These are phyloP conservation scores for Colistium nudipinnis DNA, from an alignment of 2,113 vertebrate genomes.

Conservation along the genomic window DNA sequence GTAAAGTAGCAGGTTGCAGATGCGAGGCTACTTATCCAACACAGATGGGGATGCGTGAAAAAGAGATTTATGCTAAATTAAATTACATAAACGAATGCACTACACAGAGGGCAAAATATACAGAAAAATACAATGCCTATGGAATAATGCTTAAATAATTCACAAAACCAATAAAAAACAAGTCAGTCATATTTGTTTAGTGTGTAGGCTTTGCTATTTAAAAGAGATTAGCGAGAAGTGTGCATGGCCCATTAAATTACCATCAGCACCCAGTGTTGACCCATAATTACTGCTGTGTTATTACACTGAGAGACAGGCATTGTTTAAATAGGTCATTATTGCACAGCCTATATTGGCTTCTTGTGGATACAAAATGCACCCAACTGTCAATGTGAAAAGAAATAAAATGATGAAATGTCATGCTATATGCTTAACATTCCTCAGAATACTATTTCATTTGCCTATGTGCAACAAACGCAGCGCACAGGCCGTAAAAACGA, in stretches of 20 bases:
- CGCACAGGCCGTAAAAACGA: background rate
- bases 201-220: slow-evolving; percentile 32
- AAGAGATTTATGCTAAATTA: too few relatives aligned
- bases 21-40: background rate
- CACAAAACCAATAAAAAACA: too few relatives aligned
- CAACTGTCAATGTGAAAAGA: background rate
- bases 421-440: background rate
- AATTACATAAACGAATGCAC: background rate
- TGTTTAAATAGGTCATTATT: background rate
- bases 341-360: background rate
- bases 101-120: too few relatives aligned
- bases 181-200: too few relatives aligned
- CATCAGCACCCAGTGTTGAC: slow-evolving; percentile 30
- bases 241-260: slow-evolving; percentile 37
- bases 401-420: background rate
- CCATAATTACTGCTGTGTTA: slow-evolving; percentile 24
- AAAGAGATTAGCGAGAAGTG: slow-evolving; percentile 34
- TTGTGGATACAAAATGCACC: background rate
- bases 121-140: too few relatives aligned
- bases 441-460: background rate
- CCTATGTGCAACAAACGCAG: background rate
- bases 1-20: background rate
- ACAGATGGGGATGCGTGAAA: too few relatives aligned
- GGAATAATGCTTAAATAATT: too few relatives aligned
- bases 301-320: slow-evolving; percentile 1